Conservation (phyloP, 2,113 vertebrate genomes). For the Neogale vison region DNA sequence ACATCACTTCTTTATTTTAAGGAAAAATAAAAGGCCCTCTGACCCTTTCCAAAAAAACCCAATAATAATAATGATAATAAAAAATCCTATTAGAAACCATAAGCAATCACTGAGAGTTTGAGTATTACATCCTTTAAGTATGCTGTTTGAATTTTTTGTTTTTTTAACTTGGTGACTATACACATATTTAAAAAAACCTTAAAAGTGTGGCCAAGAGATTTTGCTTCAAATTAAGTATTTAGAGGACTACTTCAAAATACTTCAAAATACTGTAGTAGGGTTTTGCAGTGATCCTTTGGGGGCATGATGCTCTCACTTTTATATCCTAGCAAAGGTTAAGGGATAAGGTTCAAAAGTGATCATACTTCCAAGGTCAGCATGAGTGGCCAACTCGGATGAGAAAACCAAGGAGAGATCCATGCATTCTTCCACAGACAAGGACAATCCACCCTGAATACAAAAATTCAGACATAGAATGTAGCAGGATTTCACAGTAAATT, state of each 20-base stretch:
- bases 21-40: conserved; percentile 84
- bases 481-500: conserved; percentile 87
- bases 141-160: conserved; percentile 87
- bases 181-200: conserved; percentile 83
- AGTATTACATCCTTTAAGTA: conserved; percentile 99
- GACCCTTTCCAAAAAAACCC: conserved; percentile 83
- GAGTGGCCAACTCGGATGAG: conserved; percentile 27
- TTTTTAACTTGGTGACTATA: conserved; percentile 86
- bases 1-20: conserved; percentile 87
- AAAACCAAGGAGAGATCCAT: conserved; percentile 76
- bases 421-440: conserved; percentile 65
- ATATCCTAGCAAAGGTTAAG: conserved; percentile 74
- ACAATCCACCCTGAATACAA: conserved; percentile 80
- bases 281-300: conserved; percentile 78
- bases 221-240: conserved; percentile 82
- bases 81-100: conserved; percentile 93
- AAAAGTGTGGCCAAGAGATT: conserved; percentile 87
- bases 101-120: conserved; percentile 98
- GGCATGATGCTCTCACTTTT: conserved; percentile 72
- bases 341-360: conserved; percentile 62
- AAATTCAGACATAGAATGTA: conserved; percentile 85
- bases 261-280: conserved; percentile 82
- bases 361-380: conserved; percentile 57
- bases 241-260: conserved; percentile 83
- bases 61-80: conserved; percentile 87